Base-by-base conservation (phyloP, 2,888 invertebrate genomes). In the Eilema sororculum region DNA sequence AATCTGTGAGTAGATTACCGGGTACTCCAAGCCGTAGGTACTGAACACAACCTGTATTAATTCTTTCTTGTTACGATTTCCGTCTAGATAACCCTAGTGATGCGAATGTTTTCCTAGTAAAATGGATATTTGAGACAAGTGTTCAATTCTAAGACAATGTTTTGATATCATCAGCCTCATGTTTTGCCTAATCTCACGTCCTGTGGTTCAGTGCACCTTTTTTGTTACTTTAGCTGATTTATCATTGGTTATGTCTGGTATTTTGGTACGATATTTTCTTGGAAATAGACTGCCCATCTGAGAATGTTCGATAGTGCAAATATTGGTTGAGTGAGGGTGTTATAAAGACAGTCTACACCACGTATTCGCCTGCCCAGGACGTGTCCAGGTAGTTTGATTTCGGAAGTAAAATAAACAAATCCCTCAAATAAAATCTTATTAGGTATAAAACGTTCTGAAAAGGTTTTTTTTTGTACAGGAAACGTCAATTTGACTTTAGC, bases 181-280 rank as follows among this genome's bases (percentile, higher is more conserved):
- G 80, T 82, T 81, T 72, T 73, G 71, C 70, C 70, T 78, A 77
- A 75, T 74, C 75, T 76, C 73, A 78, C 74, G 79, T 74, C 60
- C 70, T 68, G 65, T 69, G 33, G 57, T 61, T 63, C n/a, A 69
- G 46, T 57, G 60, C 28, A 65, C 62, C 41, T 4, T 16, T 62
- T 62, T 64, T n/a, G n/a, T 28, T 64, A n/a, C 20, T 30, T 52
- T 22, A 30, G 30, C 52, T 41, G 62, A 62, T 24, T 25, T 9
- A 41, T 41, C 9, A 25, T 16, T 62, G 24, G 4, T 41, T 41
- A 41, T 41, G 25, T 4, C 24, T 24, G 22, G 0, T 24, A 25
- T 28, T 41, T 41, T 62, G 61, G 37, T 62, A 62, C 9, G 37
- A 41, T 25, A 62, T 24, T 62, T 24, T 62, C 25, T 41, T 37